A percentile compares a stretch with the other conserved stretches of the same genome.
Conservation (phyloP, 2,113 vertebrate species). For the Salminus brasiliensis region DNA sequence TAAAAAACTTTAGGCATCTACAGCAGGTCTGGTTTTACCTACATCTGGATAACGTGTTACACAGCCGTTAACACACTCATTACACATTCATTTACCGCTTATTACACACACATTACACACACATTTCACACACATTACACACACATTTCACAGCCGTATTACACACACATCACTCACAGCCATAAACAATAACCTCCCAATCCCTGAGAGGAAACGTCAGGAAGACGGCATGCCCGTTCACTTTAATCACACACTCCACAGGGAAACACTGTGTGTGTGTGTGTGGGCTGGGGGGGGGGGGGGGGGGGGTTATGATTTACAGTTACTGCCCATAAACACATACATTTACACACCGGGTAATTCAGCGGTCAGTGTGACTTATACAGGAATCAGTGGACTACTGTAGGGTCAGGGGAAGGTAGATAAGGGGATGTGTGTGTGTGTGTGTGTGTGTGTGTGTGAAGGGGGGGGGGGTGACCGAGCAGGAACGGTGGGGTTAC, state of each 20-base stretch:
- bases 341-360: background rate
- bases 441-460: background rate
- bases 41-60: background rate
- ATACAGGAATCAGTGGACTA: background rate
- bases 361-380: background rate
- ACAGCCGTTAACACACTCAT: background rate
- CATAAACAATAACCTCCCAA: constrained; percentile 42
- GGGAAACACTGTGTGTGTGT: background rate
- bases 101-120: too few species aligned
- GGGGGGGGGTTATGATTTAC: background rate
- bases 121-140: background rate
- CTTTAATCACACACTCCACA: constrained; percentile 14
- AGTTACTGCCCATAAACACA: background rate
- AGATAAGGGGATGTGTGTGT: background rate
- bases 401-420: background rate
- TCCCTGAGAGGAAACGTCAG: constrained; percentile 32
- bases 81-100: too few species aligned
- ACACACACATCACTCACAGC: constrained; percentile 26
- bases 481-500: background rate
- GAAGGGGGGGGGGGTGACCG: background rate
- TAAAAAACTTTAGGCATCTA: background rate
- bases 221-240: constrained; percentile 34
- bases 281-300: background rate
- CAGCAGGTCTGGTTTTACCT: background rate
- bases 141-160: background rate